Evolutionary conservation across 2,113 vertebrate species (phyloP).

Genomic region (Campylomormyrus tamandua): DNA sequence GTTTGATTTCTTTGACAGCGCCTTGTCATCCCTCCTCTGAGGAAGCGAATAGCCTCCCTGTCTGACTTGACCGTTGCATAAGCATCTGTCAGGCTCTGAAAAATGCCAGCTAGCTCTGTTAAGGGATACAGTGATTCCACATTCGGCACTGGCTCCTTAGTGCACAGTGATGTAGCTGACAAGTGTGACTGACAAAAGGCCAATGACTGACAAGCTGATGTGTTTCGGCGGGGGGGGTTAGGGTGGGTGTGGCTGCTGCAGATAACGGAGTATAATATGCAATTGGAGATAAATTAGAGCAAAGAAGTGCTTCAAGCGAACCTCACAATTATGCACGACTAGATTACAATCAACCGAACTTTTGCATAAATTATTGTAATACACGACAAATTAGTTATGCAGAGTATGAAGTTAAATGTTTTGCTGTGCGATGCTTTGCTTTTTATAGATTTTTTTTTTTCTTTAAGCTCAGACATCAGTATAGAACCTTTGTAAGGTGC

Average conservation of each 20-base stretch:
- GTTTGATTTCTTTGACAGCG: background rate
- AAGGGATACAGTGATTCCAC: background rate
- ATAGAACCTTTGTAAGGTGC: background rate
- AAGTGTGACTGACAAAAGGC: no score
- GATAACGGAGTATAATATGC: background rate
- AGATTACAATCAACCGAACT: conserved; percentile 3
- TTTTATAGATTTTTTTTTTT: background rate
- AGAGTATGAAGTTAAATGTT: background rate
- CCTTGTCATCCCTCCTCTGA: background rate
- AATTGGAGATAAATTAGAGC: conserved; percentile 1
- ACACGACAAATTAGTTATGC: background rate
- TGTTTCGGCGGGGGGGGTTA: no score
- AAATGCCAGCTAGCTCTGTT: background rate
- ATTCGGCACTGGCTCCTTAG: background rate
- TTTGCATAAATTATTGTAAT: conserved; percentile 1
- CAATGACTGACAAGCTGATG: no score
- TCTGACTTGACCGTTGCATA: background rate
- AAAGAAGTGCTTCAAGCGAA: background rate
- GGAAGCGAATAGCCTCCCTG: background rate
- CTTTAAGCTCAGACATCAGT: background rate
- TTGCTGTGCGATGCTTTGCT: background rate
- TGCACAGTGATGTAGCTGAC: no score
- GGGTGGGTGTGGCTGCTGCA: background rate
- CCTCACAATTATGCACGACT: background rate
- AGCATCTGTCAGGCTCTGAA: background rate